Base-by-base conservation (phyloP, 2,113 vertebrate genomes). In the Panthera uncia region DNA sequence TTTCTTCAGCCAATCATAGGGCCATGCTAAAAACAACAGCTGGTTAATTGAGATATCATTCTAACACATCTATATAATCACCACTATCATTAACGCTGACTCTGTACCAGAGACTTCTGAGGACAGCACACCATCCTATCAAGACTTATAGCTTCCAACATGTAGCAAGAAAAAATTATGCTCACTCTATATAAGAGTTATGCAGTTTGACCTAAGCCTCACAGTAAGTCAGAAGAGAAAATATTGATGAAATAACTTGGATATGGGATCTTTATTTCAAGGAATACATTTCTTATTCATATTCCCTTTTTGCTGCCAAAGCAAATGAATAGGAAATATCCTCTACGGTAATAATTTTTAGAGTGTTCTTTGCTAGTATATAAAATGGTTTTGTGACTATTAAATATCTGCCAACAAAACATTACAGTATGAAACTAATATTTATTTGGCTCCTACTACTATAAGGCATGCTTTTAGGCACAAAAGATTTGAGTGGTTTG, bases 1-100 rank as follows among this genome's bases (percentile, higher is more conserved):
- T 88, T 91, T 65, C 63, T 68, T 92, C 71, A 94, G 63, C 96
- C 97, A 97, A 96, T 97, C 80, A 31, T 25, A 87, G 13, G n/a
- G 23, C 50, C 14, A 31, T 81, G 15, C 23, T 90, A 21, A 83
- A 80, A 86, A 97, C 48, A 95, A 92, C 68, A 95, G 21, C 92
- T 45, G 29, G 71, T 76, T 21, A 74, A 38, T 8, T 92, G 63
- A 96, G 73, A 50, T 36, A 88, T 97, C 79, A 48, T 86, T 92
- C 57, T 95, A 78, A 91, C 41, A 84, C 68, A 50, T 69, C 88
- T 88, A 65, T 83, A 84, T 83, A 84, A 74, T 38, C 84, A 87
- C 38, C 68, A 74, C 93, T 87, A 55, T 97, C 80, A 94, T 97
- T 96, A 96, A 52, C 21, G 33, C 23, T 97, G 93, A 85, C 76